Evolutionary conservation across 2,797 vertebrate genomes (phyloP), one percentile per base, ranked within the genome.

Genomic region (Hemitrygon akajei): DNA sequence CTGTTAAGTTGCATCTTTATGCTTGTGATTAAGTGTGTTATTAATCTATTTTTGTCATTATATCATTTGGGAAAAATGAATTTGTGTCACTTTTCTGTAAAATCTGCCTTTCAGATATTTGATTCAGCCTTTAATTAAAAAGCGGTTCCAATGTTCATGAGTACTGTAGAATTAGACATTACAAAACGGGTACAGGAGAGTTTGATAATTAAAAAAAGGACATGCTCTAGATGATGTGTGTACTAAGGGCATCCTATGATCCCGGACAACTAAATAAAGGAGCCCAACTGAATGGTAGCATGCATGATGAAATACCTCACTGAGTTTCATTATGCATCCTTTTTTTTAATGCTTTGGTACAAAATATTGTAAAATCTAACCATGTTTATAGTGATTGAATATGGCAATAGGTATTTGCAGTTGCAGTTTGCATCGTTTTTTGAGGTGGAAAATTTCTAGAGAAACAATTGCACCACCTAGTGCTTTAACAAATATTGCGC

Each of bases 381-480:
- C 47, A 18, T 27, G 7, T 93, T 76, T 75, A 56, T 47, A 93
- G 40, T 92, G 69, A 73, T 56, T 40, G 12, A 69, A 58, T 16
- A 1, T 58, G 37, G 3, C 34, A 30, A 25, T 81, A 37, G 80
- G 11, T 22, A 40, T 37, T 47, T 82, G 40, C 30, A 47, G 47
- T 84, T 84, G 56, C 47, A 56, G 47, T 47, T 47, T 47, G 47
- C 14, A 25, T 30, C 58, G 30, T 69, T 47, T 47, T 93, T 30
- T 56, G 10, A 30, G 10, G 0, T 76, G 25, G 7, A 73, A 93
- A 75, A 7, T 10, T 76, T 56, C 5, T 56, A 30, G 71, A 93
- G 91, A 76, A 76, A 47, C 71, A 75, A 93, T 93, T 93, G 71
- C 91, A 76, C 91, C 91, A 93, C 27, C 91, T 93, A 93, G 91